A percentile compares a stretch with the other conserved stretches of the same genome.
Conservation (phyloP, 2,113 vertebrate species). For the Hassar affinis region DNA sequence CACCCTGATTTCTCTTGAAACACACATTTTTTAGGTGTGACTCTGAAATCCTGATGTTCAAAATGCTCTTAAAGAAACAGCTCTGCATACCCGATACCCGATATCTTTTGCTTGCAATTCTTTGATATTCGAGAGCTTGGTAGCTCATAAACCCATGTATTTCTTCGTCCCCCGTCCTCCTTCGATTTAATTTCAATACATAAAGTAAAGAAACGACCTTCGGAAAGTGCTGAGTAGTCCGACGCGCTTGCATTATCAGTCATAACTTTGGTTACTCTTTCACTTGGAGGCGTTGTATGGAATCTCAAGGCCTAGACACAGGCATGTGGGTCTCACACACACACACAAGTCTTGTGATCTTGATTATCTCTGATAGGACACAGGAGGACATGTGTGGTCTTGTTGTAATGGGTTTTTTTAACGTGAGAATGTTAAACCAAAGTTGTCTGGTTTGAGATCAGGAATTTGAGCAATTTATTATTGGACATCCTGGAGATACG, state of each 20-base stretch:
- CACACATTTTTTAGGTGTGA: slow-evolving; percentile 5
- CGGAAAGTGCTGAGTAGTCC: not conserved
- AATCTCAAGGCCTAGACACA: slow-evolving; percentile 17
- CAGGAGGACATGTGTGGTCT: slow-evolving; percentile 56
- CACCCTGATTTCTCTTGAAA: not conserved
- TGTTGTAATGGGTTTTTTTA: slow-evolving; percentile 35
- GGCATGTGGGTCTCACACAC: slow-evolving; percentile 13
- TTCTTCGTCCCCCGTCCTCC: not conserved
- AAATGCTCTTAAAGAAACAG: not conserved
- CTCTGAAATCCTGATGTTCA: not conserved
- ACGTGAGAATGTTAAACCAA: slow-evolving; percentile 48
- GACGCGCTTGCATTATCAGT: slow-evolving; percentile 13
- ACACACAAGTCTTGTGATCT: slow-evolving; percentile 27
- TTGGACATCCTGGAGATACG: slow-evolving; percentile 36
- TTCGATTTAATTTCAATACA: not conserved
- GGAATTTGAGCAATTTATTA: slow-evolving; percentile 54
- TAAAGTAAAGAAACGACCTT: not conserved
- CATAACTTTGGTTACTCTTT: slow-evolving; percentile 22
- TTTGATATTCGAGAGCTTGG: not conserved
- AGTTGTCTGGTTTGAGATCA: slow-evolving; percentile 54
- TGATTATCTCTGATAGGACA: slow-evolving; percentile 48
- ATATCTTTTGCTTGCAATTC: not conserved
- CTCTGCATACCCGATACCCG: not conserved
- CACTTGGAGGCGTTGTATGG: slow-evolving; percentile 23
- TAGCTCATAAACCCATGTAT: not conserved